phyloP scores from a whole-genome alignment of 2,888 invertebrate species.

The Dasysyrphus tricinctus region DNA sequence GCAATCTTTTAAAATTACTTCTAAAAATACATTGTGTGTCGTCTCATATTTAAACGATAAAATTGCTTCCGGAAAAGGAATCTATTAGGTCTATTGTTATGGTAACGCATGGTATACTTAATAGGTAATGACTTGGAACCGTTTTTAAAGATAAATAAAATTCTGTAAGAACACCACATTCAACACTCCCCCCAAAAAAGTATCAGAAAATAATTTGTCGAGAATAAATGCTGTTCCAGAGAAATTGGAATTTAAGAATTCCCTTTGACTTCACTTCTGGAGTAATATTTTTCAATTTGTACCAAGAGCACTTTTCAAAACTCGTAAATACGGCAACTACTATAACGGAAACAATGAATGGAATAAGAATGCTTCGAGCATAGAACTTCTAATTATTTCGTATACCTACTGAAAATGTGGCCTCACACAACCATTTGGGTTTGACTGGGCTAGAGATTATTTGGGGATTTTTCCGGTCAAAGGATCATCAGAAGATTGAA shows the following conservation, averaged over 20 bases:
- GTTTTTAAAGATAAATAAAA: conserved; percentile 28
- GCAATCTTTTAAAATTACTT: conserved; percentile 21
- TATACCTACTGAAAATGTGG: background rate
- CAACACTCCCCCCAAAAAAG: background rate
- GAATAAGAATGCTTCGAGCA: background rate
- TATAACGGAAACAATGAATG: background rate
- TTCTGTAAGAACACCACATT: conserved; percentile 15
- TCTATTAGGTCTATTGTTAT: conserved; percentile 18
- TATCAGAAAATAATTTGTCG: conserved; percentile 56
- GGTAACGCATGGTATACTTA: background rate
- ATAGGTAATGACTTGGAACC: conserved; percentile 23
- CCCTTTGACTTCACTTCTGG: conserved; percentile 18
- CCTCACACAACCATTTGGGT: background rate
- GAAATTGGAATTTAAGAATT: conserved; percentile 54
- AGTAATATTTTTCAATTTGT: background rate
- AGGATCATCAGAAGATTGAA: too few relatives aligned
- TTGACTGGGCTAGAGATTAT: too few relatives aligned
- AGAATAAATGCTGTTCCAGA: conserved; percentile 43
- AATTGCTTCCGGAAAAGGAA: background rate
- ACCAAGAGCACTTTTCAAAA: background rate
- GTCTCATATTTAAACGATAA: conserved; percentile 3
- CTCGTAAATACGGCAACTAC: background rate
- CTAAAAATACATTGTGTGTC: conserved; percentile 9
- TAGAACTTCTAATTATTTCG: background rate
- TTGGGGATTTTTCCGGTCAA: too few relatives aligned